Base-by-base conservation (phyloP, 2,113 vertebrate genomes). In the Pimephales promelas region DNA sequence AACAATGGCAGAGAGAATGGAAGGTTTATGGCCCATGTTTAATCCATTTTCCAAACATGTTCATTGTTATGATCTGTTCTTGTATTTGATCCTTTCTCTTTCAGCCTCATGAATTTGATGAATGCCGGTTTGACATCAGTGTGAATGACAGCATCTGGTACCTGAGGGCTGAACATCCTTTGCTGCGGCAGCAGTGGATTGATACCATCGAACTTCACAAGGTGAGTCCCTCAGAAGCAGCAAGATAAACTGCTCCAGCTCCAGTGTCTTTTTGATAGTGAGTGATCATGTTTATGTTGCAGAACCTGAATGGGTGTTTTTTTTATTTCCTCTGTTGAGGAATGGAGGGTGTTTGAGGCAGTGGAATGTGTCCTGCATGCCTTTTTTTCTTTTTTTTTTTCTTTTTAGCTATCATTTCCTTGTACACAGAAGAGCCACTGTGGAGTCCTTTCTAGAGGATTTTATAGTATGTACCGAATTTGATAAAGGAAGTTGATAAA, bases 91-190 rank as follows among this genome's bases (percentile, higher is more conserved):
- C 1, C 36, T 5, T 71, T 24, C 28, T 16, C n/a, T 86, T 62
- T 84, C 91, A 99, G 98, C 98, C 98, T 77, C 98, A 99, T 87
- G 97, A 99, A 90, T 99, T 99, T 92, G 98, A 99, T 4, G 98
- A 99, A 92, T 99, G 98, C 92, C 97, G 98, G 87, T 96, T 99
- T 92, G 98, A 99, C 91, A 96, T 99, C 92, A 99, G 97, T 0
- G 96, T 99, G 62, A 99, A 99, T 43, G 98, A 99, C 85, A 99
- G 97, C 10, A 95, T 99, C 85, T 99, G 98, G 98, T 99, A 99
- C 89, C 95, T 99, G 83, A 93, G 98, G 82, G 98, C 98, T 49
- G 96, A 99, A 86, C 96, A 99, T 88, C 95, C 96, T 2, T 95
- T 97, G 85, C 98, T 99, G 85, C 95, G 97, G 87, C 96, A 95